Conservation (phyloP, 2,797 vertebrate genomes). For the Babyrousa celebensis region DNA sequence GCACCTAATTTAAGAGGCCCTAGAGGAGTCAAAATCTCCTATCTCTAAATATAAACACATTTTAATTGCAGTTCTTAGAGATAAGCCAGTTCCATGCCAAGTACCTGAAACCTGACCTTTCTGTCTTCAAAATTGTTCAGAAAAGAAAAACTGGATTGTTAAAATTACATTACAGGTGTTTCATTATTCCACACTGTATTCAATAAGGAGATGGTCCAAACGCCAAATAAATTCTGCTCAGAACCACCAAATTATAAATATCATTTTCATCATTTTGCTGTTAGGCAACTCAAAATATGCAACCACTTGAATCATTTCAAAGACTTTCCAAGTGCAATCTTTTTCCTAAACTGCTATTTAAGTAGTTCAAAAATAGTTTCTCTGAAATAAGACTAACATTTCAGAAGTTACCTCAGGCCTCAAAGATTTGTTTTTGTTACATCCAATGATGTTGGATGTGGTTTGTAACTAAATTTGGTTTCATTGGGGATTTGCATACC, state of each 20-base stretch:
- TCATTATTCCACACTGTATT: slow-evolving; percentile 22
- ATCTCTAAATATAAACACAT: neutral
- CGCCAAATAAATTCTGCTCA: slow-evolving; percentile 68
- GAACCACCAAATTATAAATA: slow-evolving; percentile 57
- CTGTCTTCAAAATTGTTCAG: slow-evolving; percentile 37
- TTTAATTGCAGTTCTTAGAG: slow-evolving; percentile 61
- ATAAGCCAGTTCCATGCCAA: neutral
- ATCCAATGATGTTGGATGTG: neutral
- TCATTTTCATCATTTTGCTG: slow-evolving; percentile 57
- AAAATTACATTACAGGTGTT: slow-evolving; percentile 42
- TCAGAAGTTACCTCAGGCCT: neutral
- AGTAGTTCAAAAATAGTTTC: slow-evolving; percentile 13
- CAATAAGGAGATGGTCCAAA: slow-evolving; percentile 17
- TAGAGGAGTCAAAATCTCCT: slow-evolving; percentile 59
- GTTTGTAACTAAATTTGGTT: slow-evolving; percentile 50
- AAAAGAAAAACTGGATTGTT: slow-evolving; percentile 34
- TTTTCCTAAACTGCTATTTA: neutral
- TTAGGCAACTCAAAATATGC: slow-evolving; percentile 31
- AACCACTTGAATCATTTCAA: slow-evolving; percentile 45
- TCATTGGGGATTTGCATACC: neutral
- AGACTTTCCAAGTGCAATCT: slow-evolving; percentile 33
- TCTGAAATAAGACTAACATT: neutral
- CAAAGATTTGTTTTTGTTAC: neutral
- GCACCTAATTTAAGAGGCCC: slow-evolving; percentile 59
- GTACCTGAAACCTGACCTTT: neutral